Conservation (phyloP, 2,113 vertebrate species). For the Murina feae region DNA sequence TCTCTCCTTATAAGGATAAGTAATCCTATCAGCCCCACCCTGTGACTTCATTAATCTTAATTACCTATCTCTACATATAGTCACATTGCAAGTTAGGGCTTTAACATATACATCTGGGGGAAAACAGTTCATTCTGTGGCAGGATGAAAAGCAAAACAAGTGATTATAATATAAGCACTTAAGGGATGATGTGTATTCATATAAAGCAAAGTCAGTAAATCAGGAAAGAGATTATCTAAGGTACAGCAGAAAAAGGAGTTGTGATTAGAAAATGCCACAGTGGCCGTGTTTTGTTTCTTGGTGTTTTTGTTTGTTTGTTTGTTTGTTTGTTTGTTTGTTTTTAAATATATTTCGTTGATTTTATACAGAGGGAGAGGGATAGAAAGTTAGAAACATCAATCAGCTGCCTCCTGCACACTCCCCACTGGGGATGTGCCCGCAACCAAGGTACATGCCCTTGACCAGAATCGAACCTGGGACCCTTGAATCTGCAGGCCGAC, state of each 20-base stretch:
- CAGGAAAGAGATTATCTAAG: background rate
- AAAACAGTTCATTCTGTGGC: background rate
- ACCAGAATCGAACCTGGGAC: too few relatives aligned
- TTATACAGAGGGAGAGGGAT: too few relatives aligned
- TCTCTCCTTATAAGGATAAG: background rate
- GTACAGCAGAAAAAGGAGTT: background rate
- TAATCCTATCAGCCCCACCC: background rate
- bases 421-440: too few relatives aligned
- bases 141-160: background rate
- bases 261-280: background rate
- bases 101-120: background rate
- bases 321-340: too few relatives aligned
- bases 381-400: too few relatives aligned
- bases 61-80: background rate
- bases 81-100: background rate
- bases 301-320: too few relatives aligned
- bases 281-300: background rate
- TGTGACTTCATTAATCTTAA: background rate
- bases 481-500: too few relatives aligned
- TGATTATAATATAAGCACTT: background rate
- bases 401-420: too few relatives aligned
- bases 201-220: background rate
- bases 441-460: too few relatives aligned
- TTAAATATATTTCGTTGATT: too few relatives aligned
- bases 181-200: background rate